These are phyloP conservation scores for Ammodytes marinus DNA, from an alignment of 2,113 vertebrate genomes.

Conservation along the genomic window DNA sequence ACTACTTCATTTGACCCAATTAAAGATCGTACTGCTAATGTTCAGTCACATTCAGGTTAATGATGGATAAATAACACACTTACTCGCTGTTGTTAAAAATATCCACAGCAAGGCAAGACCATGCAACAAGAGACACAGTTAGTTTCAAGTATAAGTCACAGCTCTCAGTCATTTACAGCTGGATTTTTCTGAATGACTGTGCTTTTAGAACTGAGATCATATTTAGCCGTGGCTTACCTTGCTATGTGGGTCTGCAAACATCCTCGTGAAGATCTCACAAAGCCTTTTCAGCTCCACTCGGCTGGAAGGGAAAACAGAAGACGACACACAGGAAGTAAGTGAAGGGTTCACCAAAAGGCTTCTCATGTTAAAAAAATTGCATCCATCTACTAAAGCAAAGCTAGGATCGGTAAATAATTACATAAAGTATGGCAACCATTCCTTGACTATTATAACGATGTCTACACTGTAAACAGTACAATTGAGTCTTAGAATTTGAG, in stretches of 20 bases:
- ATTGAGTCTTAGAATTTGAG: too few relatives aligned
- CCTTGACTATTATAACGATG: too few relatives aligned
- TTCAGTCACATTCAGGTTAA: conserved; percentile 1
- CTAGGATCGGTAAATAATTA: neutral
- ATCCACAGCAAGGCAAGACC: conserved; percentile 93
- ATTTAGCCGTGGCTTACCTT: conserved; percentile 85
- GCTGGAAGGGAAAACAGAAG: conserved; percentile 77
- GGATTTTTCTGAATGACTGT: neutral
- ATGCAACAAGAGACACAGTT: conserved; percentile 90
- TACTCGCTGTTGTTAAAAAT: conserved; percentile 96
- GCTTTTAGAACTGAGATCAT: neutral
- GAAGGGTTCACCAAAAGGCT: neutral
- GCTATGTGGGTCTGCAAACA: conserved; percentile 99
- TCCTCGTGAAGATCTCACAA: conserved; percentile 99
- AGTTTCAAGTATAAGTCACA: conserved; percentile 49
- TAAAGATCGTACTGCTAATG: neutral
- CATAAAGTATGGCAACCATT: too few relatives aligned
- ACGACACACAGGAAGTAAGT: neutral
- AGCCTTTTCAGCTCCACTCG: conserved; percentile 98
- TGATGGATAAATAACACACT: conserved; percentile 83
- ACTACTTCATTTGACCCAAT: neutral
- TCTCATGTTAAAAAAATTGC: neutral
- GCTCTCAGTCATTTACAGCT: neutral
- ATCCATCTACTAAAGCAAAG: neutral
- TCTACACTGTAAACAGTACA: too few relatives aligned